phyloP scores from a whole-genome alignment of 2,888 invertebrate species.

The Seira musarum region DNA sequence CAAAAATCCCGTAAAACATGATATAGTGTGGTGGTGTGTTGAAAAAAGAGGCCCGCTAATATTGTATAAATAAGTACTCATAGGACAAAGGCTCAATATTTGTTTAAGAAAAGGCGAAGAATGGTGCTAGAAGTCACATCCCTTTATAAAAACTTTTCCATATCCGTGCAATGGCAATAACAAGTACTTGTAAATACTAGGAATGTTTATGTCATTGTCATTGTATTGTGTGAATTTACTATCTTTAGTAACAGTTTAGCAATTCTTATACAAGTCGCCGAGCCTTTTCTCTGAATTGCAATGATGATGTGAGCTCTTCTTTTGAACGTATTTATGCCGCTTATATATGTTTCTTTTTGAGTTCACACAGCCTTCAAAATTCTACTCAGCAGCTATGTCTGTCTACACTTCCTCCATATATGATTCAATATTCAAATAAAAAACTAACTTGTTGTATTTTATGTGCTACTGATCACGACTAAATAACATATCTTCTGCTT shows the following conservation, averaged over 20 bases:
- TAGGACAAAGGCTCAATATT: neutral
- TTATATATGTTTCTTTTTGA: neutral
- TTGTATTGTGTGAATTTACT: constrained; percentile 40
- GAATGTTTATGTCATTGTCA: constrained; percentile 43
- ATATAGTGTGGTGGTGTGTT: constrained; percentile 23
- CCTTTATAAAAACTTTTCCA: neutral
- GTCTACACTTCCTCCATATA: too few relatives aligned
- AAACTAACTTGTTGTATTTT: constrained; percentile 54
- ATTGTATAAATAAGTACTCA: neutral
- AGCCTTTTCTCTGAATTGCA: constrained; percentile 24
- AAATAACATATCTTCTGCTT: constrained; percentile 35
- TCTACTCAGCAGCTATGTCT: neutral
- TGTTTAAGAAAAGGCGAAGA: neutral
- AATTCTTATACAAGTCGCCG: neutral
- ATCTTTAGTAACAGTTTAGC: neutral
- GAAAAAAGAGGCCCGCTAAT: neutral
- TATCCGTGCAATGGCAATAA: too few relatives aligned
- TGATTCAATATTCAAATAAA: constrained; percentile 18
- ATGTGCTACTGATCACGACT: constrained; percentile 50
- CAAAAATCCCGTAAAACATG: constrained; percentile 49
- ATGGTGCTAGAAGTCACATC: neutral
- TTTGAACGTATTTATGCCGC: neutral
- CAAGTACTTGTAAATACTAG: constrained; percentile 34
- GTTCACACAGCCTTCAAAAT: neutral
- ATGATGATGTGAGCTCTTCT: constrained; percentile 11